Base-by-base conservation (phyloP, 2,888 invertebrate genomes). In the Eulithis testata region DNA sequence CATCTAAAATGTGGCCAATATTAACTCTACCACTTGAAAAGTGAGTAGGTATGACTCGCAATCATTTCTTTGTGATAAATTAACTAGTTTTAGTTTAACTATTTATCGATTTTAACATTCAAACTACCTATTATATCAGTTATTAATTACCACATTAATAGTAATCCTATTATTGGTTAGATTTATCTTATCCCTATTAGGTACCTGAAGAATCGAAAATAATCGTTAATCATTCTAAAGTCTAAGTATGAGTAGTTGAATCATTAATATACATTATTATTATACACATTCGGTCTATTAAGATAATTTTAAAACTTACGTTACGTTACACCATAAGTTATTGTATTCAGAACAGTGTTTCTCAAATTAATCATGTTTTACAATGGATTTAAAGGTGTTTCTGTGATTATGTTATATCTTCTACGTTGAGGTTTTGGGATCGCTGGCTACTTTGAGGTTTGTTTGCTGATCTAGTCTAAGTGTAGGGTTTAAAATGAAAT, bases 391-490 rank as follows among this genome's bases (percentile, higher is more conserved):
- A 37, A 65, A 69, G 75, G 73, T 77, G 80, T 83, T 85, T 85
- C 85, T 89, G 87, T 90, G 88, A 89, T 89, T 87, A 82, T 81
- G 80, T 84, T 81, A 73, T 79, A 81, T 81, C 70, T 80, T 76
- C 75, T 82, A 78, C 77, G 51, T 59, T 45, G 47, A 50, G 59
- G 47, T 55, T 50, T 58, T 21, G 47, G 57, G 62, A 58, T 54
- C 37, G 65, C 60, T 56, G 14, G 81, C 49, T 49, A 11, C 47
- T 47, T 81, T 77, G 74, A 76, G 78, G 76, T 83, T 84, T 80
- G 70, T 78, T 83, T 83, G 83, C 86, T 80, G 87, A 81, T 91
- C 90, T 90, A 91, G 90, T 91, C 91, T 91, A 91, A 63, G 87
- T 80, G 77, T 89, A 90, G 83, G 83, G 76, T 84, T 80, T 84